Conservation (phyloP, 1,140 invertebrate genomes). For the Hypothenemus hampei region DNA sequence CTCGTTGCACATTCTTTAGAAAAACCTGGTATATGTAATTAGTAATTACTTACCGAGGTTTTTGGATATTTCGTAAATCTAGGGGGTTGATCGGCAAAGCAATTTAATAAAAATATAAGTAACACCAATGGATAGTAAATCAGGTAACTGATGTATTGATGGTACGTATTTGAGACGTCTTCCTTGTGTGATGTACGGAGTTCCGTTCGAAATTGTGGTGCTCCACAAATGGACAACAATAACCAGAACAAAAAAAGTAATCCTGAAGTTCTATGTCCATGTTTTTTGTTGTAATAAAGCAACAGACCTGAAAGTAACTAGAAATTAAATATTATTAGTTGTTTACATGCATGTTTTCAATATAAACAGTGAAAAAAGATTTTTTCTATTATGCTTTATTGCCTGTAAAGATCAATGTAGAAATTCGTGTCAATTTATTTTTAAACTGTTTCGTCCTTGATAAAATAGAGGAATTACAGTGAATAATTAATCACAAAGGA, state of each 20-base stretch:
- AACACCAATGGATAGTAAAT: conserved; percentile 73
- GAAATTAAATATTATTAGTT: too few species aligned
- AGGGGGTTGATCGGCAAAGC: conserved; percentile 72
- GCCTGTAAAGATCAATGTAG: too few species aligned
- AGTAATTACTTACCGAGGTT: conserved; percentile 63
- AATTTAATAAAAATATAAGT: conserved; percentile 73
- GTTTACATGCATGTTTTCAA: too few species aligned
- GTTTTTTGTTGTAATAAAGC: conserved; percentile 71
- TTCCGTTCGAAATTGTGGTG: conserved; percentile 69
- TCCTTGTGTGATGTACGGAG: conserved; percentile 46
- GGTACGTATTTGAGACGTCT: conserved; percentile 49
- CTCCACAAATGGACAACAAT: conserved; percentile 61
- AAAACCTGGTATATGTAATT: too few species aligned
- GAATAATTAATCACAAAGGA: too few species aligned
- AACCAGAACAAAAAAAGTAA: conserved; percentile 87
- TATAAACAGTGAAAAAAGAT: too few species aligned
- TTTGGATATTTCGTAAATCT: conserved; percentile 62
- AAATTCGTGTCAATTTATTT: too few species aligned
- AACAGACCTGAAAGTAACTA: conserved; percentile 66
- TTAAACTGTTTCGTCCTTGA: too few species aligned
- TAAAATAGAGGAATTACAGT: too few species aligned
- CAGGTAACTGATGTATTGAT: conserved; percentile 71
- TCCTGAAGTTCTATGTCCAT: conserved; percentile 81
- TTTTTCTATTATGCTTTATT: too few species aligned
- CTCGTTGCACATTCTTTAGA: too few species aligned